These are phyloP conservation scores for Apis dorsata DNA, from an alignment of 1,140 invertebrate species.

Conservation along the genomic window DNA sequence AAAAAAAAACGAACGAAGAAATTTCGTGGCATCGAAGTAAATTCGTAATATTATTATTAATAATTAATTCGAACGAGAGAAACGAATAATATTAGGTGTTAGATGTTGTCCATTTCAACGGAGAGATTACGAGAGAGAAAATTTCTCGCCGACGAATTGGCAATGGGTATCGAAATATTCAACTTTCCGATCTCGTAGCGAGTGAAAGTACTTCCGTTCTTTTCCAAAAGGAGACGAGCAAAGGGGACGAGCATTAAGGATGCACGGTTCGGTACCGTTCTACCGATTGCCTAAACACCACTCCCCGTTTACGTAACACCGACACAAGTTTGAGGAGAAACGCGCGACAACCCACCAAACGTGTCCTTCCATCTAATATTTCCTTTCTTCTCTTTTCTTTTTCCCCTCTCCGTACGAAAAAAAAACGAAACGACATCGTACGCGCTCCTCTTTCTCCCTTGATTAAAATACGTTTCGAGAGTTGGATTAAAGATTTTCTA, in stretches of 20 bases:
- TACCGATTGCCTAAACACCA: conserved; percentile 60
- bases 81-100: not conserved
- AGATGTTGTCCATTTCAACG: too few relatives aligned
- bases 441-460: too few relatives aligned
- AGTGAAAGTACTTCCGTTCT: conserved; percentile 75
- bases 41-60: not conserved
- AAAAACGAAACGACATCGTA: not conserved
- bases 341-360: conserved; percentile 22
- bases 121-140: not conserved
- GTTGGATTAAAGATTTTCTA: not conserved
- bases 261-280: conserved; percentile 63
- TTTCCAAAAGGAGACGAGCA: conserved; percentile 68
- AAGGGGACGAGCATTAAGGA: conserved; percentile 54
- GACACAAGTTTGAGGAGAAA: conserved; percentile 48
- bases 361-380: not conserved
- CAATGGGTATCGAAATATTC: conserved; percentile 45
- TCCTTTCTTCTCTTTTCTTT: not conserved
- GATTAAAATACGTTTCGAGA: too few relatives aligned
- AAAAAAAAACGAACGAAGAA: too few relatives aligned
- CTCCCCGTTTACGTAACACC: conserved; percentile 59
- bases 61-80: not conserved
- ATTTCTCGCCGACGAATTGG: conserved; percentile 27
- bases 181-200: conserved; percentile 59
- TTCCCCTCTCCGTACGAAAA: not conserved
- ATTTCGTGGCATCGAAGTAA: too few relatives aligned